Evolutionary conservation across 2,797 vertebrate genomes (phyloP), one percentile per base, ranked within the genome.

Genomic region (Pteronotus mesoamericanus): DNA sequence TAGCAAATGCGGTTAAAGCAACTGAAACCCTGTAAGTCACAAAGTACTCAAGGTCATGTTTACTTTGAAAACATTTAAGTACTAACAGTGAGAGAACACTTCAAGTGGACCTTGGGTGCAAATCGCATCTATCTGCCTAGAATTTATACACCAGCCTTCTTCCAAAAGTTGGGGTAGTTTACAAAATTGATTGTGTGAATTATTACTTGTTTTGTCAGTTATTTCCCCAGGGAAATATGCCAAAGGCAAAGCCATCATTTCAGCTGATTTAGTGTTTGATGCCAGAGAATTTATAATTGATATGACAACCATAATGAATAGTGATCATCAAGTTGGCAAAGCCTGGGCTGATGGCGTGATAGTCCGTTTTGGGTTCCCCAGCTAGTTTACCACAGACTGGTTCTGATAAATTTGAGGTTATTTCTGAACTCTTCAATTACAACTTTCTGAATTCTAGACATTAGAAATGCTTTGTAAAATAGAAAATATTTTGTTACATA

Each of bases 131-230:
- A 44, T 29, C 61, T 26, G 85, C 51, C 74, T 80, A 80, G 95
- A 93, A 97, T 96, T 97, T 95, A 97, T 71, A 95, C 79, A 15
- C 44, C 37, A 64, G 79, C n/a, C 79, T 96, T 93, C 74, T 91
- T 94, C 94, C 79, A 83, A 97, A 97, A 97, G 94, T 96, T 96
- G 79, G 88, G 94, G 89, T 91, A 91, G 94, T 86, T 97, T 95
- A 94, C 89, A 93, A 95, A 94, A 97, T 89, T 89, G 93, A 74
- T 91, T 72, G 66, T 95, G 89, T 97, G 96, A 97, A 91, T 97
- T 97, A 98, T 96, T 95, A 96, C 53, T 95, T 91, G 71, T 97
- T 96, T 96, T 96, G 96, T 96, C 96, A 94, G 97, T 96, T 97
- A 97, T 97, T 97, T 97, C 97, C 96, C 95, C 53, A 75, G 96